Percentiles rank a stretch among this genome's conserved stretches.
phyloP scores from a whole-genome alignment of 2,113 vertebrate species.

The Camarhynchus parvulus region DNA sequence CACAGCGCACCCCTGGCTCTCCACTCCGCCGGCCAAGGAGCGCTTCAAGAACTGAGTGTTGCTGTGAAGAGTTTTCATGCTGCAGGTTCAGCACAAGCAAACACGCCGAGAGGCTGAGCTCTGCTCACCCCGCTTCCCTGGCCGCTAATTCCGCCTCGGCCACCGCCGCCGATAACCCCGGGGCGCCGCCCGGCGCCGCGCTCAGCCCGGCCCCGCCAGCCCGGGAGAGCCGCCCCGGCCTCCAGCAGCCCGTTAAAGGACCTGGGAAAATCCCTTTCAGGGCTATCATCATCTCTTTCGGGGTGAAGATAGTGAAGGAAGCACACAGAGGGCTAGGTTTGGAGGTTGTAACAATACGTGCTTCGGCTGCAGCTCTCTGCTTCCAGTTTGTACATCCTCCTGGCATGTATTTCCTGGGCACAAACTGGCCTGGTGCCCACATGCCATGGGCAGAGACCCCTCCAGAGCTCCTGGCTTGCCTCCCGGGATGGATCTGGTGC shows the following conservation, averaged over 20 bases:
- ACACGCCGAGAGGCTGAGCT: constrained; percentile 17
- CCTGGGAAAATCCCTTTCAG: not conserved
- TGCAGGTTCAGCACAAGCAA: constrained; percentile 51
- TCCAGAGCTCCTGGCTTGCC: not conserved
- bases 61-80: constrained; percentile 52
- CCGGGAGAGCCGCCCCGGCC: accelerated
- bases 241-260: not conserved
- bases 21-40: not conserved
- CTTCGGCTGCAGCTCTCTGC: not conserved
- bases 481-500: not conserved
- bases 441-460: accelerated
- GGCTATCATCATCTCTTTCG: not conserved
- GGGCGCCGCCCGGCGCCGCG: constrained; percentile 3
- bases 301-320: not conserved
- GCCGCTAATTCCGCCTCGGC: not conserved
- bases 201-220: not conserved
- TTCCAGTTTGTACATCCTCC: not conserved
- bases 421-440: accelerated
- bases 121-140: not conserved
- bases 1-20: not conserved
- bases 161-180: constrained; percentile 2
- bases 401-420: not conserved
- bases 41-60: constrained; percentile 41
- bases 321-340: accelerated
- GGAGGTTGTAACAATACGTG: accelerated